Conservation (phyloP, 2,113 vertebrate species). For the Zosterops borbonicus region DNA sequence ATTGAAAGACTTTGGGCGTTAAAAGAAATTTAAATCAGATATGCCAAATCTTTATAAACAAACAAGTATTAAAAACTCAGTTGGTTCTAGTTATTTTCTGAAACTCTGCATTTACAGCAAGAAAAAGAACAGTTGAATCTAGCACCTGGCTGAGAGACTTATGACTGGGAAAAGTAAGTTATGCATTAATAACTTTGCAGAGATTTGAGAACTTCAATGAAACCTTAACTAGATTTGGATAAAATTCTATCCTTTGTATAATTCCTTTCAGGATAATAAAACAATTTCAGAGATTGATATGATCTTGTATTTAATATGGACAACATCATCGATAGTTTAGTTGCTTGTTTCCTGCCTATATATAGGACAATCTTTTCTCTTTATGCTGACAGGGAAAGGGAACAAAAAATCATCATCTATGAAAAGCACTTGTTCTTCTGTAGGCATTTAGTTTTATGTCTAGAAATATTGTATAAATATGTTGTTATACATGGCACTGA, state of each 20-base stretch:
- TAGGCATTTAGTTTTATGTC: background rate
- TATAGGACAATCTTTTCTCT: background rate
- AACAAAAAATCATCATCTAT: background rate
- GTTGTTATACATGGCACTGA: background rate
- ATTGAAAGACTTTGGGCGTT: background rate
- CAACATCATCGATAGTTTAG: background rate
- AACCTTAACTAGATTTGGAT: background rate
- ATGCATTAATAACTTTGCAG: background rate
- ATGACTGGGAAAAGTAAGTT: background rate
- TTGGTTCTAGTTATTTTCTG: background rate
- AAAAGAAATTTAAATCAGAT: background rate
- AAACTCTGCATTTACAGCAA: background rate
- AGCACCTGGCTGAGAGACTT: background rate
- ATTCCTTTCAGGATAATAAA: conserved; percentile 2
- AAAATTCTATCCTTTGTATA: background rate
- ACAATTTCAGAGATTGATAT: background rate
- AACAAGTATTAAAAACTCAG: background rate
- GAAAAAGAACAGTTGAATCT: background rate
- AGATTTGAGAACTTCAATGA: background rate
- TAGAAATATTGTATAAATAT: background rate
- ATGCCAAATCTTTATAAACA: background rate
- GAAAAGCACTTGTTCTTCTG: background rate
- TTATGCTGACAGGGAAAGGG: background rate
- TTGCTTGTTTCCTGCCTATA: background rate
- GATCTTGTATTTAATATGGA: background rate